Conservation (phyloP, 1,140 invertebrate species). For the Aporrectodea caliginosa region DNA sequence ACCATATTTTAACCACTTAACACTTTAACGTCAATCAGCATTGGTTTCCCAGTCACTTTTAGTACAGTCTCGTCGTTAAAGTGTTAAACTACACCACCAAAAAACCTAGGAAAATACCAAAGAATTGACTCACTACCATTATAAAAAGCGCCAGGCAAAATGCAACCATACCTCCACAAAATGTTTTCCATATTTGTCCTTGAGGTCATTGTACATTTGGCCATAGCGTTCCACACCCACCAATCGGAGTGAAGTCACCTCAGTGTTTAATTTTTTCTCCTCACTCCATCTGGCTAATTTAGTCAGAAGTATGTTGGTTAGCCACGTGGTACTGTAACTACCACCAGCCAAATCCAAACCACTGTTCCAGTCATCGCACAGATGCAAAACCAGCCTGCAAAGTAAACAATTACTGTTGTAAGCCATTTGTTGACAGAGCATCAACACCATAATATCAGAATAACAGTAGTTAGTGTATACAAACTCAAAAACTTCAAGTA, state of each 20-base stretch:
- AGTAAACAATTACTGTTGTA: not conserved
- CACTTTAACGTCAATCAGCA: constrained; percentile 9
- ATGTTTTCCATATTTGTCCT: constrained; percentile 71
- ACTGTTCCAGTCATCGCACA: not conserved
- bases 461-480: no score
- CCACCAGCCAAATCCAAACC: not conserved
- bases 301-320: constrained; percentile 56
- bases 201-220: constrained; percentile 69
- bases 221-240: constrained; percentile 69
- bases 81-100: constrained; percentile 12
- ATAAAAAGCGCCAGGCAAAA: constrained; percentile 31
- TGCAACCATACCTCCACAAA: constrained; percentile 63
- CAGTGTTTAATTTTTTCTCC: constrained; percentile 45
- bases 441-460: no score
- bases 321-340: constrained; percentile 42
- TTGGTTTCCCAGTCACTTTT: no score
- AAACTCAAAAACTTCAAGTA: no score
- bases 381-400: not conserved
- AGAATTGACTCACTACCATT: not conserved
- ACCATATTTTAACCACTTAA: constrained; percentile 18
- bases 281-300: constrained; percentile 67
- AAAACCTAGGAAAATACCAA: constrained; percentile 41
- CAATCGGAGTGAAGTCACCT: constrained; percentile 63
- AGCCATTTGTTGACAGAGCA: no score
- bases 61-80: no score